Base-by-base conservation (phyloP, 2,888 invertebrate genomes). In the Pristionchus japonicus region DNA sequence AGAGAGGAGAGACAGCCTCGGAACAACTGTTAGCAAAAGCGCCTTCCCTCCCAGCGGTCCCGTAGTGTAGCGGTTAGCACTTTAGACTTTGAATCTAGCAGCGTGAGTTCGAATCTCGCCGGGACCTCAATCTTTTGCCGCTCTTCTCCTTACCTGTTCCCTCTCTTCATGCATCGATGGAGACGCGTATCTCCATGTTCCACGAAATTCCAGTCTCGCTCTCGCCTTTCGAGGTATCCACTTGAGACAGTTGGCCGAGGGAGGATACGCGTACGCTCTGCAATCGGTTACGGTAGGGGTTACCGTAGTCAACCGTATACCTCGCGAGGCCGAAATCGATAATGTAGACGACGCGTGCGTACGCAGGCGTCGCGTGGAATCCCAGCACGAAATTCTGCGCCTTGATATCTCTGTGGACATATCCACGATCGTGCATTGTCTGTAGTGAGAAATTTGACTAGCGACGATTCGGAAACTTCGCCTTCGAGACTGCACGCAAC, bases 81-180 rank as follows among this genome's bases (percentile, higher is more conserved):
- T 49, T 52, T 70, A 70, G 70, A 86, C 86, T 86, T 86, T 86
- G 86, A 86, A 86, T 86, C 70, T 70, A 86, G 86, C 52, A 86
- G 52, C 70, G 31, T 47, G 87, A 87, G 87, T 87, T 87, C 87
- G 87, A 87, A 70, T 87, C 87, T 77, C 87, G 74, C 61, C 37
- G 52, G 83, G 83, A 57, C 34, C 52, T 85, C 15, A 7, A 11
- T 40, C 43, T 77, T 77, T 77, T 77, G 77, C 43, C 43, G 9
- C 34, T 6, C 64, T 85, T 40, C 17, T 27, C n/a, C 15, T n/a
- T 27, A 86, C 86, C 86, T 86, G 86, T 70, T 86, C 86, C 70
- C n/a, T 77, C 47, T 77, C 40, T 40, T 87, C 87, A 61, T 87
- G 87, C 87, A 87, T 87, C 34, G 77, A 57, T 17, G 87, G 87